Evolutionary conservation across 2,113 vertebrate species (phyloP), one percentile per base, ranked within the genome.

Genomic region (Rhinolophus ferrumequinum): DNA sequence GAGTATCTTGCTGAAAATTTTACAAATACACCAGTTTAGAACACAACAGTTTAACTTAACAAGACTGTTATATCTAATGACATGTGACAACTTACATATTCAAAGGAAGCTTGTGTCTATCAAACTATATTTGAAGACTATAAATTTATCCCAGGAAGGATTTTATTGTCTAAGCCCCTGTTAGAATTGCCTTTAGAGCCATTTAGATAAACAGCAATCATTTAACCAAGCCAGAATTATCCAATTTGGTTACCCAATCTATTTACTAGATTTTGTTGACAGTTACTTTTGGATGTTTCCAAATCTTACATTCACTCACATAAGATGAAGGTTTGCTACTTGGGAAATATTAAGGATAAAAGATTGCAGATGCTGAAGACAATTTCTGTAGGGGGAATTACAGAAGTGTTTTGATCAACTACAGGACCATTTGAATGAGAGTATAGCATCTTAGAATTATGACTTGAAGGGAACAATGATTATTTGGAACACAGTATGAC

Each of bases 181-280:
- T 69, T 73, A 72, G 52, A 92, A 66, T 60, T 7, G 1, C 67
- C 60, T 67, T 73, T 13, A 64, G 26, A 90, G 24, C 4, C 83
- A 88, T 58, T 95, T 64, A 82, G 88, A 95, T 93, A 96, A 79
- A 4, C 16, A 79, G 67, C 33, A 75, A 79, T 64, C n/a, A 94
- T 93, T 95, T 84, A 15, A 76, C 33, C 13, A 41, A 75, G 33
- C 93, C 2, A 30, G 38, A 18, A 80, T 79, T 73, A 89, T 15
- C 15, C 62, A 88, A 88, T 38, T 80, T 64, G 14, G 28, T 56
- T 44, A 60, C 16, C 22, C 38, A 77, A 52, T 52, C 30, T 62
- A 52, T 83, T 80, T 86, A 30, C 33, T 69, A 92, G 84, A 93
- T 88, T 93, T 66, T 91, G 33, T 72, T 75, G 18, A 92, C 72